Evolutionary conservation across 2,113 vertebrate species (phyloP).

Genomic region (Ceyx cyanopectus): DNA sequence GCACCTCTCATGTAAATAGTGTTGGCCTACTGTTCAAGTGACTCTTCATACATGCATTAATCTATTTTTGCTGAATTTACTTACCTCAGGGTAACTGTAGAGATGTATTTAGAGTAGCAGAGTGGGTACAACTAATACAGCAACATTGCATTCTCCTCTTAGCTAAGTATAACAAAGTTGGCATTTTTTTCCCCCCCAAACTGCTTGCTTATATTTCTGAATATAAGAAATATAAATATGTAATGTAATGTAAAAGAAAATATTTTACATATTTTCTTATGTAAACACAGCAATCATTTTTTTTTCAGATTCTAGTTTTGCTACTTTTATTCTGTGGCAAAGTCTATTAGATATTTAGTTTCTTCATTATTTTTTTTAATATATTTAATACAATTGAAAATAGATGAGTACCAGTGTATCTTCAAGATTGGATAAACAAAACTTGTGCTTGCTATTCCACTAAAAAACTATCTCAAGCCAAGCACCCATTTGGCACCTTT

Average conservation of each 20-base stretch:
- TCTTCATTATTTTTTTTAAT: background rate
- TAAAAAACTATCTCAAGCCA: background rate
- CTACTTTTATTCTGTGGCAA: background rate
- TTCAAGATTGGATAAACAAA: background rate
- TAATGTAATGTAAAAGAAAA: too few species aligned
- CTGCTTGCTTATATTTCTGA: background rate
- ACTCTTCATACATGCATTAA: background rate
- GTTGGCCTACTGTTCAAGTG: background rate
- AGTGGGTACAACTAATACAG: background rate
- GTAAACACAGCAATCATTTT: background rate
- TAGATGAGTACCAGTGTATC: background rate
- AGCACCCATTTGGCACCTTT: background rate
- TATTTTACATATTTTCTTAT: too few species aligned
- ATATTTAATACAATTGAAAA: background rate
- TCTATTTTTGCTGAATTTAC: background rate
- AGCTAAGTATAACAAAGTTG: background rate
- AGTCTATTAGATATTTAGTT: background rate
- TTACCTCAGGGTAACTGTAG: background rate
- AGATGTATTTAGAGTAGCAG: background rate
- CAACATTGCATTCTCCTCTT: background rate
- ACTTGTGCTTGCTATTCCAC: background rate
- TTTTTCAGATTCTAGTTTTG: background rate
- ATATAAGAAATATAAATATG: too few species aligned
- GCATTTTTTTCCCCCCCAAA: background rate
- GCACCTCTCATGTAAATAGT: background rate